phyloP scores from a whole-genome alignment of 2,888 invertebrate species.

The Diploptera punctata region DNA sequence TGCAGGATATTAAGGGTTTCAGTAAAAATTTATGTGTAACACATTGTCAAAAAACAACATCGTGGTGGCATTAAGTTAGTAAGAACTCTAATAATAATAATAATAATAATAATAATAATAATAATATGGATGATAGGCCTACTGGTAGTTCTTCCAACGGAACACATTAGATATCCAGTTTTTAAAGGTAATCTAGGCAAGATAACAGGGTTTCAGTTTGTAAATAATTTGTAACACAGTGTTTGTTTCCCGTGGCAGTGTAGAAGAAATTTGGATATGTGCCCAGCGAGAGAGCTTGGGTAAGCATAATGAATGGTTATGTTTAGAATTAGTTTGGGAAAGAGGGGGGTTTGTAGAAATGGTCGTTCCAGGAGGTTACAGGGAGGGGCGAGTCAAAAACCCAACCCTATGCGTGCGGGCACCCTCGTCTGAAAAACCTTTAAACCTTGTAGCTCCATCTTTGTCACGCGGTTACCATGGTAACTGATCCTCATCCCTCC shows the following conservation, averaged over 20 bases:
- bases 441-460: neutral
- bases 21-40: too few relatives aligned
- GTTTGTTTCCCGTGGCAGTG: neutral
- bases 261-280: neutral
- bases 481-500: neutral
- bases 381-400: neutral
- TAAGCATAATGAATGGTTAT: neutral
- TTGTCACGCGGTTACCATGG: conserved; percentile 6
- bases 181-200: too few relatives aligned
- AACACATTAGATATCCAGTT: too few relatives aligned
- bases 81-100: too few relatives aligned
- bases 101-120: too few relatives aligned
- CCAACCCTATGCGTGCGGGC: neutral
- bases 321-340: neutral
- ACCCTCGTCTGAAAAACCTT: neutral
- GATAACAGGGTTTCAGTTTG: too few relatives aligned
- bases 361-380: neutral
- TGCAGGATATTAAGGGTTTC: too few relatives aligned
- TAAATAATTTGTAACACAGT: neutral
- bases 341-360: neutral
- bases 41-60: too few relatives aligned
- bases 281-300: neutral
- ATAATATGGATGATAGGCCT: too few relatives aligned
- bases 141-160: too few relatives aligned
- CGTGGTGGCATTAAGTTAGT: too few relatives aligned